A percentile compares a stretch with the other conserved stretches of the same genome.
phyloP scores from a whole-genome alignment of 2,113 vertebrate species.

The Zosterops pallidus region DNA sequence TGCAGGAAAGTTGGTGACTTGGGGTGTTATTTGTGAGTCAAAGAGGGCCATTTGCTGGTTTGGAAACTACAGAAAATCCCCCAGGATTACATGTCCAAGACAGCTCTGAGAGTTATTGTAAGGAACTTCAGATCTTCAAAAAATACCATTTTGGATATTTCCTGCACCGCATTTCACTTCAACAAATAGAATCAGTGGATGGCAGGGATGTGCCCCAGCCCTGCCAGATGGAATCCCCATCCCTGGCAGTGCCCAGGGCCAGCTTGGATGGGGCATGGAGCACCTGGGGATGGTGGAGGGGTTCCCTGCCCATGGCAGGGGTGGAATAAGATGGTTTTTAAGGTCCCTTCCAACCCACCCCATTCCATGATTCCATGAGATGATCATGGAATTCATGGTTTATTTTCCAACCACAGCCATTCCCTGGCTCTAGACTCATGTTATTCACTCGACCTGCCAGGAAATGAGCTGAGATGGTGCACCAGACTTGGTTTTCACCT shows the following conservation, averaged over 20 bases:
- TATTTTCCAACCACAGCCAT: neutral
- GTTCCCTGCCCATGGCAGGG: neutral
- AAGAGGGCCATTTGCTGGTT: neutral
- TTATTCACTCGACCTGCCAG: neutral
- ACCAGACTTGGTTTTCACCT: neutral
- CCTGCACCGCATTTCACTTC: neutral
- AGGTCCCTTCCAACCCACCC: neutral
- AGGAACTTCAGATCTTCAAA: neutral
- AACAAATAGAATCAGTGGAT: neutral
- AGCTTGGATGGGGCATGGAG: rapidly evolving
- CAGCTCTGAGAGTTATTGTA: neutral
- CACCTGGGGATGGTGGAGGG: neutral
- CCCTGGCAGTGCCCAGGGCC: neutral
- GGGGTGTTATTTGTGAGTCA: neutral
- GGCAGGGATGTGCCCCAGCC: neutral
- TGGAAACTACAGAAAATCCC: neutral
- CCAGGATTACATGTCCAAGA: neutral
- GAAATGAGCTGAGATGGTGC: neutral
- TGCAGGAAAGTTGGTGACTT: neutral
- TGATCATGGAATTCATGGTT: neutral
- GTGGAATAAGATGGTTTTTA: neutral
- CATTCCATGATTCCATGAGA: neutral
- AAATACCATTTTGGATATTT: neutral
- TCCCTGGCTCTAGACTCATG: neutral
- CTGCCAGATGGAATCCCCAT: neutral